These are phyloP conservation scores for Lanistes nyassanus DNA, from an alignment of 1,140 invertebrate genomes.

Conservation along the genomic window DNA sequence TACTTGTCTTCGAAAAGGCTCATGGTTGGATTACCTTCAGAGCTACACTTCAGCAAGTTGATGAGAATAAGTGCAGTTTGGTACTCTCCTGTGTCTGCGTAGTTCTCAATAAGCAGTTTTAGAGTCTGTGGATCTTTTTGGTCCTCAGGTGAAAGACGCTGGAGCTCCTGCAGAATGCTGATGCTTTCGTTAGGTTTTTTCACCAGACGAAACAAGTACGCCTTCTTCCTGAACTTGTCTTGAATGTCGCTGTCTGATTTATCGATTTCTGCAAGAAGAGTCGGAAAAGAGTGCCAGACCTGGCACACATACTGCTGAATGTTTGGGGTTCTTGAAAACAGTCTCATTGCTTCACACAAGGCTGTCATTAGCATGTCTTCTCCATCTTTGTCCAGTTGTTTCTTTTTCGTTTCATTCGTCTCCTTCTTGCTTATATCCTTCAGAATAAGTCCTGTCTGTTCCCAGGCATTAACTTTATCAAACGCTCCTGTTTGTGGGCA, in stretches of 20 bases:
- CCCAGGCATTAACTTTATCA: neutral
- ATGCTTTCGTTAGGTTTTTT: conserved; percentile 1
- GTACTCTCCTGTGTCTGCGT: neutral
- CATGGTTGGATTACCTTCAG: neutral
- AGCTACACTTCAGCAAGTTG: conserved; percentile 3
- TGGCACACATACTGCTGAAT: conserved; percentile 5
- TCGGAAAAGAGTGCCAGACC: conserved; percentile 5
- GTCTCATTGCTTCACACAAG: neutral
- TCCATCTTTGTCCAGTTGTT: neutral
- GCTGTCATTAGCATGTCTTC: conserved; percentile 9
- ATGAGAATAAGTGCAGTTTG: neutral
- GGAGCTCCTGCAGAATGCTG: conserved; percentile 6
- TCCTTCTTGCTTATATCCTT: conserved; percentile 4
- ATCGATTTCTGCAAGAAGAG: neutral
- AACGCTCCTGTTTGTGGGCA: neutral
- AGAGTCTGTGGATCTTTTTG: conserved; percentile 5
- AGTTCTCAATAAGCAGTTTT: conserved; percentile 15
- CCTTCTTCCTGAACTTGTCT: conserved; percentile 1
- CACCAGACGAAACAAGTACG: neutral
- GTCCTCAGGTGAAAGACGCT: neutral
- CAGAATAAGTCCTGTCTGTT: conserved; percentile 9
- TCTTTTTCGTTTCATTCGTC: conserved; percentile 3
- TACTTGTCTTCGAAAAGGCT: conserved; percentile 10
- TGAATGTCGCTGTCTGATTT: neutral
- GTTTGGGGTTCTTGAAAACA: conserved; percentile 1